Percentiles rank a stretch among this genome's conserved stretches.
Conservation (phyloP, 2,888 invertebrate species). For the Epinotia demarniana region DNA sequence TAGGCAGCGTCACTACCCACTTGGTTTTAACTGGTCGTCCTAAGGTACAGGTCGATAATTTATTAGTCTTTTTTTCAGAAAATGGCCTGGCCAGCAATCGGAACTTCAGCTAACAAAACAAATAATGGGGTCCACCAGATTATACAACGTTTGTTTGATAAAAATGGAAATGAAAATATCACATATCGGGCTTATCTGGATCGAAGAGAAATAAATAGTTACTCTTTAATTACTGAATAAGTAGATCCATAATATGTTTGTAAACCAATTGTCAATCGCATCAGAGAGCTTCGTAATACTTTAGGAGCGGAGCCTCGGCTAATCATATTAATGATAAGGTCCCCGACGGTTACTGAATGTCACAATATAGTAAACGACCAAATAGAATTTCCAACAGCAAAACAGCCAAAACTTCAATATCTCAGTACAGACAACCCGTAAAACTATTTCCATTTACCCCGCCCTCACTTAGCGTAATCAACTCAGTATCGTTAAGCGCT, state of each 20-base stretch:
- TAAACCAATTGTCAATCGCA: not conserved
- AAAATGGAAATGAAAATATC: too few species aligned
- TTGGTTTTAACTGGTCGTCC: too few species aligned
- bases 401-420: conserved; percentile 29
- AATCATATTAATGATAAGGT: conserved; percentile 5
- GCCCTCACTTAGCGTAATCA: conserved; percentile 41
- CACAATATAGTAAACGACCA: conserved; percentile 5
- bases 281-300: not conserved
- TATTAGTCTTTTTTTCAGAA: too few species aligned
- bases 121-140: too few species aligned
- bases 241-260: not conserved
- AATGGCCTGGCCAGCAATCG: too few species aligned
- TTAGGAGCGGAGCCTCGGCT: not conserved
- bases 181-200: too few species aligned
- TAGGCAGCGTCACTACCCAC: too few species aligned
- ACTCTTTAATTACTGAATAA: not conserved
- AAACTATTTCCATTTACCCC: conserved; percentile 39
- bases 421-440: conserved; percentile 23
- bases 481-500: conserved; percentile 35
- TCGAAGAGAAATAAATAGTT: too few species aligned
- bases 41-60: too few species aligned
- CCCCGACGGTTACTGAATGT: conserved; percentile 4
- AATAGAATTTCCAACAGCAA: conserved; percentile 6
- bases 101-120: too few species aligned
- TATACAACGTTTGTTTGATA: too few species aligned